Evolutionary conservation across 2,113 vertebrate genomes (phyloP), one percentile per base, ranked within the genome.

Genomic region (Pelecanoides urinatrix): DNA sequence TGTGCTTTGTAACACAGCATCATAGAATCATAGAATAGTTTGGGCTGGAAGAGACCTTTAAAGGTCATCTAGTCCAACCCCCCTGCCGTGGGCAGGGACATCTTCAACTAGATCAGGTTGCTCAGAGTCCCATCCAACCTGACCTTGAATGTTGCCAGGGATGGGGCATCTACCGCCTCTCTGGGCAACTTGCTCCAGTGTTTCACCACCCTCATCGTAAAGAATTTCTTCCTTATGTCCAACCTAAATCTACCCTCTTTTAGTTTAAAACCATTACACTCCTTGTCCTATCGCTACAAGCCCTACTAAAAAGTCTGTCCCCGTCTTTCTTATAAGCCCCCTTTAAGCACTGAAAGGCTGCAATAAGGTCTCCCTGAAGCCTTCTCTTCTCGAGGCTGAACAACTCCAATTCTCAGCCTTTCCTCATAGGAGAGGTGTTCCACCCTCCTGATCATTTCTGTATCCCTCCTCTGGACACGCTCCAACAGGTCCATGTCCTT

Each of bases 311-410:
- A 36, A 10, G n/a, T 23, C 9, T n/a, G 34, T 59, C 20, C 44
- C 13, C 10, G 52, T 8, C 44, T 26, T 86, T 42, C 45, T 18
- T 68, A 8, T 2, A 58, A 15, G 9, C 9, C 42, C 34, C 49
- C 27, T 40, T 56, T 14, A 34, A 11, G 61, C 13, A 58, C 6
- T 42, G 29, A 3, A 5, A 61, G 10, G 53, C 32, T 2, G 8
- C 73, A 9, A 7, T 10, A 36, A 44, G 11, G 16, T 67, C 44
- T 76, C 26, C 17, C 7, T 0, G 0, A 11, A 52, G 36, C 6
- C 40, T 21, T 47, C 49, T n/a, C 45, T 42, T 36, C 68, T 53
- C 49, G 49, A 45, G 58, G 27, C 44, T 52, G 19, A 50, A 30
- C 15, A 61, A 23, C 11, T 7, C 62, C 73, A 77, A 25, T 26